Base-by-base conservation (phyloP, 2,888 invertebrate genomes). In the Monoplex corrugatus region DNA sequence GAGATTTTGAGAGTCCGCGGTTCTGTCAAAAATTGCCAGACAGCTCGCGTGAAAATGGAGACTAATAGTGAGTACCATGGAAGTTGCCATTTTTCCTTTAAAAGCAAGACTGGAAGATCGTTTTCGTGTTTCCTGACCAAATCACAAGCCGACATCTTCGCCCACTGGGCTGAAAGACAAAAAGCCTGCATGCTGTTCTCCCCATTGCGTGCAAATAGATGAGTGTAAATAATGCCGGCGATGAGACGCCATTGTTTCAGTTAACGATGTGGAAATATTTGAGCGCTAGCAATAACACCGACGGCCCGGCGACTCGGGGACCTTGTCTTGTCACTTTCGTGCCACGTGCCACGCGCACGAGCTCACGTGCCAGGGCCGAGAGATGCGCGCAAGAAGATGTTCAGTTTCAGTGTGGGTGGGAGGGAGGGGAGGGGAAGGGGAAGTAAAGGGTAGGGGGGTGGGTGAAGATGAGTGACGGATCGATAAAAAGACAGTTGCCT, bases 291-390 rank as follows among this genome's bases (percentile, higher is more conserved):
- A 82, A 88, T 88, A 88, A 88, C 88, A 88, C 68, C 88, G n/a
- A 23, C 23, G 57, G 38, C 83, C 35, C 38, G 68, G 63, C 57
- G 78, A 6, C 16, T 23, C 40, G 1, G 16, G 35, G 68, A 40
- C 19, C 35, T 43, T 57, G 50, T 45, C 87, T 82, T 40, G 44
- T 57, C 84, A 50, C 13, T 45, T 45, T 45, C 82, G n/a, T 3
- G 45, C 28, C 68, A 10, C n/a, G n/a, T n/a, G n/a, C 40, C 40
- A n/a, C 50, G 23, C 40, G 86, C 83, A 35, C 57, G 68, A 32
- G 88, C 82, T 87, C 87, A 87, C 87, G 87, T 87, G 87, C 87
- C 57, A 63, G 63, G n/a, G 72, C 43, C n/a, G n/a, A n/a, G 88
- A 68, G 83, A 88, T 88, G 83, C 80, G 83, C 83, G 43, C 38